Evolutionary conservation across 2,888 invertebrate species (phyloP), one percentile per base, ranked within the genome.

Genomic region (Tortrix viridana): DNA sequence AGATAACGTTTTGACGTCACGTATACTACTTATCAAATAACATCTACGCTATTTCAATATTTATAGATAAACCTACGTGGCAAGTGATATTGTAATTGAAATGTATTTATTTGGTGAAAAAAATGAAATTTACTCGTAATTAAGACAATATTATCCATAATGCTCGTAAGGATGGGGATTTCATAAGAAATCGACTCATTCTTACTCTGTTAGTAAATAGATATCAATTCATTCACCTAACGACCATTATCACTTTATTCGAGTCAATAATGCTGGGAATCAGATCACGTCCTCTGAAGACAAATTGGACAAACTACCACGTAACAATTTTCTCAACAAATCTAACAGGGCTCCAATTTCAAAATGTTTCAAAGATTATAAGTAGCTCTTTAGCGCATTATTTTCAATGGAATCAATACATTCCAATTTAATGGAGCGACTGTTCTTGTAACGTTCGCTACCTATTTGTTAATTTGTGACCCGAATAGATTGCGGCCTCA

Each of bases 381-480:
- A 7, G 14, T n/a, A 19, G 50, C 50, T 37, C 50, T 23, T 23
- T 23, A 32, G 3, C 23, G n/a, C 38, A 19, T 56, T 49, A n/a
- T 23, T 23, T 23, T 26, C 26, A 9, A 26, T 9, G 26, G 26
- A 12, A 50, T 43, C 12, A 46, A 18, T 56, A 46, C 12, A 50
- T 56, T 56, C 50, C 37, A 44, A 49, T 61, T 61, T 50, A 55
- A 61, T 76, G 67, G 77, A 68, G 66, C 75, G 68, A 69, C 68
- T 70, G 65, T 65, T 71, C 61, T 67, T 63, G 69, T 74, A 72
- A 67, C 64, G 52, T 65, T 69, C 65, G 65, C 9, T 58, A 67
- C 57, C 60, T 65, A 68, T 72, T 71, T 69, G 76, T 75, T 76
- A 74, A 77, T 77, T 78, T 77, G 80, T 81, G 81, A 79, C 80